These are phyloP conservation scores for Dioctria linearis DNA, from an alignment of 2,888 invertebrate species.

Conservation along the genomic window DNA sequence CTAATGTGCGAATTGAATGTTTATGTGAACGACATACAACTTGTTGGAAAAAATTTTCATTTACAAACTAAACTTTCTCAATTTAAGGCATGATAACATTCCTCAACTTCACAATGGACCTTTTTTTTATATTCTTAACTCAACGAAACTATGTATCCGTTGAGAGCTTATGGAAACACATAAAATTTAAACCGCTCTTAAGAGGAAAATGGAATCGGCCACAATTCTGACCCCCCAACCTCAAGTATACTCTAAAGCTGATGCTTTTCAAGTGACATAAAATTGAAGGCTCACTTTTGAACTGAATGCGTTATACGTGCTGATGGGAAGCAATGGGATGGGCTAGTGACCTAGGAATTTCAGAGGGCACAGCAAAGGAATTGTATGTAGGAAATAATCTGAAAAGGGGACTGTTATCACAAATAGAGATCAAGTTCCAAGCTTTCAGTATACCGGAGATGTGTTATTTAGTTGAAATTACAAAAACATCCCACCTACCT, in stretches of 20 bases:
- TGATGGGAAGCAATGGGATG: not conserved
- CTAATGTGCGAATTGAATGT: too few relatives aligned
- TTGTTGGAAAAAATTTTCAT: not conserved
- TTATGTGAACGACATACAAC: not conserved
- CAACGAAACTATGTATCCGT: not conserved
- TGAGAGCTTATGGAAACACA: not conserved
- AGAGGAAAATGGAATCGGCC: slow-evolving; percentile 7
- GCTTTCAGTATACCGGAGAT: not conserved
- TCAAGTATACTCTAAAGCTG: not conserved
- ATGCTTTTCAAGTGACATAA: slow-evolving; percentile 3
- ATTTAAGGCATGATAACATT: not conserved
- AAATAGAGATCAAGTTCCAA: not conserved
- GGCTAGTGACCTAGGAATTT: not conserved
- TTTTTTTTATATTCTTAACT: not conserved
- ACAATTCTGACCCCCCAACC: not conserved
- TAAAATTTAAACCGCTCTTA: slow-evolving; percentile 6
- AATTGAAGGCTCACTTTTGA: slow-evolving; percentile 7
- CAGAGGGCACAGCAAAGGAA: not conserved
- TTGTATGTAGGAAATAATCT: not conserved
- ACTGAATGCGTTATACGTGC: not conserved
- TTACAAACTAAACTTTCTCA: not conserved
- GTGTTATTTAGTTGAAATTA: not conserved
- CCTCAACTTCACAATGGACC: not conserved
- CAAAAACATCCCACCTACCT: not conserved
- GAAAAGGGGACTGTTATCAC: not conserved